Base-by-base conservation (phyloP, 2,797 vertebrate genomes). In the Sebastes kiyomatsui region DNA sequence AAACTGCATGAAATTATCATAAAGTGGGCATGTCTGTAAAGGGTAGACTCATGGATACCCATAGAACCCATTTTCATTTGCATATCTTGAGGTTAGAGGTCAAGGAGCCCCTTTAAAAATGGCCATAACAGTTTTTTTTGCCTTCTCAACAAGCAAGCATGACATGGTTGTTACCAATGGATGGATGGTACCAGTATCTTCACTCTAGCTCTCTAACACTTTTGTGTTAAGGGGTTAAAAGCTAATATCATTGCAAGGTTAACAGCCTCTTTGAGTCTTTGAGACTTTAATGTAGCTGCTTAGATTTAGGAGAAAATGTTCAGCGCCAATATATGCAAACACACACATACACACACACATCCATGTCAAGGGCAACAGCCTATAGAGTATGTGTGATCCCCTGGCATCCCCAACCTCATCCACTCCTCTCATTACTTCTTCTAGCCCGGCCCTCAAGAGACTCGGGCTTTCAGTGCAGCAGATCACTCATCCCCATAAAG, bases 401-500 rank as follows among this genome's bases (percentile, higher is more conserved):
- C 27, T 68, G 67, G 73, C 61, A 78, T 87, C 67, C 32, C 56
- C 35, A 75, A 67, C 75, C 82, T 86, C 80, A 79, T 84, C 76
- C 69, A 77, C 68, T 81, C 67, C 67, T 84, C 82, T 88, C 86
- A 83, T 90, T 88, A 84, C 72, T 73, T 84, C 81, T 79, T 77
- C 56, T 70, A 52, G 46, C 72, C 13, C 14, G 13, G 46, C 75
- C 87, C 86, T 88, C 80, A 3, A 32, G 89, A 80, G 82, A 78
- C 67, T 61, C 61, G 25, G 67, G 49, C 58, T 85, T 79, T 82
- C 79, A 56, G 66, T 70, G 72, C 72, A 73, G 84, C 72, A 79
- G 87, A 83, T 82, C 88, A 75, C 79, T 88, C 85, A 90, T 62
- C 72, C 72, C 78, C 81, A 65, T 77, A 72, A 88, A 93, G 83